These are phyloP conservation scores for Galeopsomyia nigrocyanea DNA, from an alignment of 2,888 invertebrate species.

Conservation along the genomic window DNA sequence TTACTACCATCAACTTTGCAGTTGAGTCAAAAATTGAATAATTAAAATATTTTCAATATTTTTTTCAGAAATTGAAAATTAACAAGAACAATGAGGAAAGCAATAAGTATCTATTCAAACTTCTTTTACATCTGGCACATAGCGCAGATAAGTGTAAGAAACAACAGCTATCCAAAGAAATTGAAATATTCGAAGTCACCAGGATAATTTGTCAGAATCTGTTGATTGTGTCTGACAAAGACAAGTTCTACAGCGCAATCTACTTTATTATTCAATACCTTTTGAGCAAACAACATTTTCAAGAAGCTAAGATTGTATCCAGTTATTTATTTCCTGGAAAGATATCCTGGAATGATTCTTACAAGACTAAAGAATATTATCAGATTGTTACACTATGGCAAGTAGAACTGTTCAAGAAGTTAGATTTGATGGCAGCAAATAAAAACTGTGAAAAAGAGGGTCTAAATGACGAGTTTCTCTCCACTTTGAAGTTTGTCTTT, in stretches of 20 bases:
- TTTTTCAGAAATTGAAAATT: slow-evolving; percentile 50
- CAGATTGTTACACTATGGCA: slow-evolving; percentile 54
- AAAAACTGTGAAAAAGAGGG: background rate
- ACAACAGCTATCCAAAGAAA: slow-evolving; percentile 46
- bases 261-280: slow-evolving; percentile 59
- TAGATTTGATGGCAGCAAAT: slow-evolving; percentile 27
- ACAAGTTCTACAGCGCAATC: slow-evolving; percentile 56
- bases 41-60: slow-evolving; percentile 63
- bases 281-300: slow-evolving; percentile 51
- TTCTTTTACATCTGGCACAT: slow-evolving; percentile 56
- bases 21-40: slow-evolving; percentile 4
- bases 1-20: slow-evolving; percentile 7
- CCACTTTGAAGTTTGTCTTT: slow-evolving; percentile 30
- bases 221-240: slow-evolving; percentile 49
- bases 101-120: slow-evolving; percentile 54
- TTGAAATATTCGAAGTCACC: slow-evolving; percentile 52
- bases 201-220: slow-evolving; percentile 49
- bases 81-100: slow-evolving; percentile 23
- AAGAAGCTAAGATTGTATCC: slow-evolving; percentile 55
- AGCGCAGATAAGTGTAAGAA: slow-evolving; percentile 52
- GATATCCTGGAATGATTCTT: slow-evolving; percentile 21
- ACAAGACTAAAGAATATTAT: slow-evolving; percentile 32
- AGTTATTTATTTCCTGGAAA: slow-evolving; percentile 50
- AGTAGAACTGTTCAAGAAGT: slow-evolving; percentile 36
- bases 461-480: slow-evolving; percentile 19